These are phyloP conservation scores for Spheniscus mendiculus DNA, from an alignment of 2,113 vertebrate genomes.

Conservation along the genomic window DNA sequence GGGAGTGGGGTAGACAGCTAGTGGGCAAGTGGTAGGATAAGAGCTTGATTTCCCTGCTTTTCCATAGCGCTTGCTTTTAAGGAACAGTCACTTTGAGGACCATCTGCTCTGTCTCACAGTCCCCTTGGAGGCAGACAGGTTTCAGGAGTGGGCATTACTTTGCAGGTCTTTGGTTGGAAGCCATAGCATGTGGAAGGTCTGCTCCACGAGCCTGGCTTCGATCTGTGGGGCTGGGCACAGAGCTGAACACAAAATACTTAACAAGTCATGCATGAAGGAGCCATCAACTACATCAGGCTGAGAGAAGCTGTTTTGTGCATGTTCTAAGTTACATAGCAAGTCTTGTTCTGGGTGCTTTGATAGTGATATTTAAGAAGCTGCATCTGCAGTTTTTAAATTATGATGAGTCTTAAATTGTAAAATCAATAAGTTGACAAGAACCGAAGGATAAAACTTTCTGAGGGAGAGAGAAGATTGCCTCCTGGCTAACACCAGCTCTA, in stretches of 20 bases:
- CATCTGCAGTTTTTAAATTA: neutral
- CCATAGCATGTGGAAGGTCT: neutral
- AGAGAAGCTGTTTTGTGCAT: neutral
- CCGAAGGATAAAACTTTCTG: neutral
- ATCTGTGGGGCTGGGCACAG: neutral
- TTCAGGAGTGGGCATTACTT: neutral
- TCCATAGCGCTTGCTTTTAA: neutral
- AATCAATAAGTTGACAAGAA: neutral
- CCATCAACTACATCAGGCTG: neutral
- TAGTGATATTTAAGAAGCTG: neutral
- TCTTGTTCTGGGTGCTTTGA: neutral
- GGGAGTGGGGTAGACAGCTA: neutral
- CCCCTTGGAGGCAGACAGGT: neutral
- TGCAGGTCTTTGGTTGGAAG: neutral
- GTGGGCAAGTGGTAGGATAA: neutral
- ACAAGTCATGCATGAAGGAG: neutral
- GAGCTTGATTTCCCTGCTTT: neutral
- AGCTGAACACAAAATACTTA: neutral
- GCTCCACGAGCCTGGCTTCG: neutral
- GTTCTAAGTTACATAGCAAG: neutral
- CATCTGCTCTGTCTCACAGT: neutral
- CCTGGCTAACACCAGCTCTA: neutral
- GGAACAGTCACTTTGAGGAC: neutral
- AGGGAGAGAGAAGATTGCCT: neutral
- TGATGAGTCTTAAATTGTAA: neutral